Evolutionary conservation across 2,888 invertebrate genomes (phyloP), one percentile per base, ranked within the genome.

Genomic region (Zaprionus bogoriensis): DNA sequence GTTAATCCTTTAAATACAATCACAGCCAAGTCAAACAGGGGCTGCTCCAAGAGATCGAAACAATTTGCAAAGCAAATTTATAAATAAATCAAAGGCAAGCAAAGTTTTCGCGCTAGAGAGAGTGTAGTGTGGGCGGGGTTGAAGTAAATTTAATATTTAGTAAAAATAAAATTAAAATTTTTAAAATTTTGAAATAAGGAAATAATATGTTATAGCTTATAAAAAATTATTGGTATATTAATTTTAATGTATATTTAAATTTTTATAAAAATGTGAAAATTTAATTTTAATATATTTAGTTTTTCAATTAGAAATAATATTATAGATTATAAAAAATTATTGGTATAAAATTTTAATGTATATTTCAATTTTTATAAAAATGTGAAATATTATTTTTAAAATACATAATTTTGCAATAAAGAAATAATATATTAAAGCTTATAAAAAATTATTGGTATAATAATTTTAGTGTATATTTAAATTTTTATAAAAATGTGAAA

Each of bases 1-100:
- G 84, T 74, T 84, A 86, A 82, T 82, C 84, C 84, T 84, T 77
- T 87, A 74, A 76, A 76, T 67, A 73, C 73, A 87, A 79, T 67
- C 64, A 55, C 53, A 60, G 60, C 67, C 61, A 58, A 63, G 44
- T 32, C 39, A 36, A 62, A 45, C 57, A 41, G 27, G 50, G 78
- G 71, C 39, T 2, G 74, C 38, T 62, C 9, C 12, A 22, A 62
- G 27, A 48, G 22, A 50, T 54, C 42, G 12, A 46, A 30, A 19
- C 22, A 27, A 20, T 50, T 51, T 38, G 36, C 17, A 23, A 50
- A 38, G 41, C 19, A 59, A 53, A 36, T 52, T 45, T 45, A 17
- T 45, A 52, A 45, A 53, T 53, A 28, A 23, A 28, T 20, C 17
- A 47, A 38, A 27, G 19, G 22, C 7, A 36, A 23, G 19, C 17